These are phyloP conservation scores for Calidris pygmaea DNA, from an alignment of 2,113 vertebrate species.

Conservation along the genomic window DNA sequence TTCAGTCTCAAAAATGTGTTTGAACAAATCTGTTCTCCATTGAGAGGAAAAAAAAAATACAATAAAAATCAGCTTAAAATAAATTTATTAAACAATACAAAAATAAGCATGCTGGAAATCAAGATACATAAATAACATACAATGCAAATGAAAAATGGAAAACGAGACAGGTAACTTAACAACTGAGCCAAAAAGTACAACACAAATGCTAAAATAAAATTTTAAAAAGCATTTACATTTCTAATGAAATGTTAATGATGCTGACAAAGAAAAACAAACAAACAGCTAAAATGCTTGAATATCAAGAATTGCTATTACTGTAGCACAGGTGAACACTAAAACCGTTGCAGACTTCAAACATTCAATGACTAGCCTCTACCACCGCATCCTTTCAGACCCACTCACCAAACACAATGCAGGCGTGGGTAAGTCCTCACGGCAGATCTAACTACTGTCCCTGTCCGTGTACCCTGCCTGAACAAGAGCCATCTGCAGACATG, in stretches of 20 bases:
- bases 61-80: conserved; percentile 81
- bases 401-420: neutral
- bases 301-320: conserved; percentile 77
- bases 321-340: conserved; percentile 69
- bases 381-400: neutral
- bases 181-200: conserved; percentile 69
- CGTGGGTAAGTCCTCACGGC: accelerated
- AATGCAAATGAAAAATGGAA: conserved; percentile 78
- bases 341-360: conserved; percentile 51
- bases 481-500: neutral
- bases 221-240: conserved; percentile 78
- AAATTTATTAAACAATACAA: conserved; percentile 85
- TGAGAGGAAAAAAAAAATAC: conserved; percentile 67
- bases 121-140: conserved; percentile 82
- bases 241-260: conserved; percentile 81
- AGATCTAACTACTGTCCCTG: neutral
- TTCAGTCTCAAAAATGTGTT: neutral
- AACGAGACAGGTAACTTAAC: conserved; percentile 77
- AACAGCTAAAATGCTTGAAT: conserved; percentile 80
- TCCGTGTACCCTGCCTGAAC: accelerated
- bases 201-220: conserved; percentile 75
- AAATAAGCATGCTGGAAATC: conserved; percentile 76
- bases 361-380: neutral
- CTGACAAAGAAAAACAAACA: conserved; percentile 63
- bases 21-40: conserved; percentile 39